These are phyloP conservation scores for Axea sp. DNA, from an alignment of 2,888 invertebrate genomes.

Conservation along the genomic window DNA sequence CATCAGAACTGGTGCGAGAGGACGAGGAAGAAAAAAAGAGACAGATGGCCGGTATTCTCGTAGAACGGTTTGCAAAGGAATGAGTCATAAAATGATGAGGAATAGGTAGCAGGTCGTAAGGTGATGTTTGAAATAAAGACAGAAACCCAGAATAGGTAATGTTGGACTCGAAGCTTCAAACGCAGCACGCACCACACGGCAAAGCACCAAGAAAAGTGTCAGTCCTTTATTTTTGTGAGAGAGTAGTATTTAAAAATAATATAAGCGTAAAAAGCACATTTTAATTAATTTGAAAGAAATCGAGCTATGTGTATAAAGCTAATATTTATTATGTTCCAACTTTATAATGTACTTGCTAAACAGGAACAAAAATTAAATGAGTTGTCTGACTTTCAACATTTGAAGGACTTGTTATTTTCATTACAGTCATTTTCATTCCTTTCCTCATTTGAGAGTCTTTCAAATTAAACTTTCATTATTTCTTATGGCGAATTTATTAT, in stretches of 20 bases:
- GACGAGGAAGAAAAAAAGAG: background rate
- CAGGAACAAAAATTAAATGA: slow-evolving; percentile 53
- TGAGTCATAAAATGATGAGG: slow-evolving; percentile 59
- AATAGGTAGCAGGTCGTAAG: slow-evolving; percentile 48
- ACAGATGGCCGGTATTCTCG: slow-evolving; percentile 12
- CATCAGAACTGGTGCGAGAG: slow-evolving; percentile 33
- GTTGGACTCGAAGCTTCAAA: slow-evolving; percentile 50
- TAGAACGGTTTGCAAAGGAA: slow-evolving; percentile 48
- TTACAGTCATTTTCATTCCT: slow-evolving; percentile 48
- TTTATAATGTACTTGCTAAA: slow-evolving; percentile 50
- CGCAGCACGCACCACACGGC: slow-evolving; percentile 28
- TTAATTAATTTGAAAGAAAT: slow-evolving; percentile 62
- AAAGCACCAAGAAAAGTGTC: slow-evolving; percentile 44
- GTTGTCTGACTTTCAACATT: slow-evolving; percentile 38
- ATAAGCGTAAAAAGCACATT: slow-evolving; percentile 59
- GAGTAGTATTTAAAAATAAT: slow-evolving; percentile 59
- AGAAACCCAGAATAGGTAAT: slow-evolving; percentile 54
- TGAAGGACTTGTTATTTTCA: slow-evolving; percentile 42
- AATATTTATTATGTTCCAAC: slow-evolving; percentile 57
- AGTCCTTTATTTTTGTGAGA: slow-evolving; percentile 36
- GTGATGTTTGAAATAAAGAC: slow-evolving; percentile 63
- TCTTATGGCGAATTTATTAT: slow-evolving; percentile 32
- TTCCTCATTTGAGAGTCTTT: slow-evolving; percentile 20
- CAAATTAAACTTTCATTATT: slow-evolving; percentile 49
- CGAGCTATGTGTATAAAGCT: slow-evolving; percentile 47